Conservation (phyloP, 2,797 vertebrate genomes). For the Neosilurus mollespiculum region DNA sequence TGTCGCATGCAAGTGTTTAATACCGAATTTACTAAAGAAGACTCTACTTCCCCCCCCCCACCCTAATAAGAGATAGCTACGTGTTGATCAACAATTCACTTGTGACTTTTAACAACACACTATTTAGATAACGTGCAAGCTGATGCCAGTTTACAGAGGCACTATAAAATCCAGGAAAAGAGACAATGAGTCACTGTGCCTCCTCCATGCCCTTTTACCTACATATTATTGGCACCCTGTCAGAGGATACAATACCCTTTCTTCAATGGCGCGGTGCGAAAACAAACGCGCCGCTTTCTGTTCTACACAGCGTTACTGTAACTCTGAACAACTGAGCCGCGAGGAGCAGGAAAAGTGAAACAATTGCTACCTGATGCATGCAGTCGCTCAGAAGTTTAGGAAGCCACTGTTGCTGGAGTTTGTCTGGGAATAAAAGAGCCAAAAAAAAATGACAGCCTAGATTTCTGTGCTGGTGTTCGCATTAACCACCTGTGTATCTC, state of each 20-base stretch:
- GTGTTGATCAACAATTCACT: background rate
- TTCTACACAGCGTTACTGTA: background rate
- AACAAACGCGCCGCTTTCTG: background rate
- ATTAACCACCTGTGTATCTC: background rate
- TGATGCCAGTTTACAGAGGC: background rate
- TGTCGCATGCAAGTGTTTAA: background rate
- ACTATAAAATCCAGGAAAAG: slow-evolving; percentile 52
- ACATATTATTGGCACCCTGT: slow-evolving; percentile 60
- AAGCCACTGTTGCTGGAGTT: slow-evolving; percentile 9
- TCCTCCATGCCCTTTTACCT: slow-evolving; percentile 74
- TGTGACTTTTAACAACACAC: background rate
- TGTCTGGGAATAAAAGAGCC: slow-evolving; percentile 4
- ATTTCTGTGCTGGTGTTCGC: background rate
- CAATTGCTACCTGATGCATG: slow-evolving; percentile 41
- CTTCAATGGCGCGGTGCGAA: background rate
- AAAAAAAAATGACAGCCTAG: background rate
- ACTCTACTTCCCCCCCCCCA: background rate
- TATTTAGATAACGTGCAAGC: background rate
- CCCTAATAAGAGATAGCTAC: too few species aligned
- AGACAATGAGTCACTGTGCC: slow-evolving; percentile 40
- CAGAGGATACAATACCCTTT: background rate
- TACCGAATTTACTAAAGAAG: background rate
- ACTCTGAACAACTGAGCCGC: too few species aligned
- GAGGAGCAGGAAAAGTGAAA: background rate
- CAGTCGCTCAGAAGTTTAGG: slow-evolving; percentile 38